Percentiles rank a stretch among this genome's conserved stretches.
Conservation (phyloP, 2,888 invertebrate genomes). For the Lepidochitona cinerea region DNA sequence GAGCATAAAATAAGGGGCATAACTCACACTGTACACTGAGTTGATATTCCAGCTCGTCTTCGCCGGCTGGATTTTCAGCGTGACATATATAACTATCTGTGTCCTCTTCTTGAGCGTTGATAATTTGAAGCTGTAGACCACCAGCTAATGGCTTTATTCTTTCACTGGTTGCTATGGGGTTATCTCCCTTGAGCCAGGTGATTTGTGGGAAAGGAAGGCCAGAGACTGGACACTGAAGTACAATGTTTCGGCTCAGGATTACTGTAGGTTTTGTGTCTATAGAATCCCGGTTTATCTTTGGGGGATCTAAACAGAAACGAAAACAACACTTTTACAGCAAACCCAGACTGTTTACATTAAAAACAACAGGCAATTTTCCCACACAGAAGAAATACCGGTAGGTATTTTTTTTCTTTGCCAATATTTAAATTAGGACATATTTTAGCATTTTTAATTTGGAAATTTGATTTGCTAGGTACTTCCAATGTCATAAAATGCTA, state of each 20-base stretch:
- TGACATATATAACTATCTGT: conserved; percentile 61
- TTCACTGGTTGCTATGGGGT: conserved; percentile 23
- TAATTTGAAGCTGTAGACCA: conserved; percentile 50
- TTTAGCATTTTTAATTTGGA: no score
- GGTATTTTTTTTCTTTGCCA: no score
- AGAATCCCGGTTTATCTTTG: conserved; percentile 64
- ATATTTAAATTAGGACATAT: no score
- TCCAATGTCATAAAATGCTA: no score
- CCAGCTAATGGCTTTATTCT: conserved; percentile 27
- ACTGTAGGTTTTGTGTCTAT: conserved; percentile 64
- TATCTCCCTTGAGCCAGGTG: conserved; percentile 66
- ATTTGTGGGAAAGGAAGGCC: conserved; percentile 70
- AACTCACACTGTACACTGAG: conserved; percentile 29
- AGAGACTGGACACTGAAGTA: conserved; percentile 69
- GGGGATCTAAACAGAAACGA: conserved; percentile 69
- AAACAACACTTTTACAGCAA: no score
- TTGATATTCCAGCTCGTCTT: conserved; percentile 37
- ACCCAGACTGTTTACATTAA: no score
- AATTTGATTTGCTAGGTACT: no score
- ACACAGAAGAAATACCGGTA: no score
- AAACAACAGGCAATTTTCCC: no score
- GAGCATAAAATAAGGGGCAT: background rate
- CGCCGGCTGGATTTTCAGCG: conserved; percentile 68
- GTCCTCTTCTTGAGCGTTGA: conserved; percentile 31
- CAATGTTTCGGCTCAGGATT: conserved; percentile 58